Percentiles rank a stretch among this genome's conserved stretches.
Conservation (phyloP, 2,888 invertebrate species). For the Hirudinaria manillensis region DNA sequence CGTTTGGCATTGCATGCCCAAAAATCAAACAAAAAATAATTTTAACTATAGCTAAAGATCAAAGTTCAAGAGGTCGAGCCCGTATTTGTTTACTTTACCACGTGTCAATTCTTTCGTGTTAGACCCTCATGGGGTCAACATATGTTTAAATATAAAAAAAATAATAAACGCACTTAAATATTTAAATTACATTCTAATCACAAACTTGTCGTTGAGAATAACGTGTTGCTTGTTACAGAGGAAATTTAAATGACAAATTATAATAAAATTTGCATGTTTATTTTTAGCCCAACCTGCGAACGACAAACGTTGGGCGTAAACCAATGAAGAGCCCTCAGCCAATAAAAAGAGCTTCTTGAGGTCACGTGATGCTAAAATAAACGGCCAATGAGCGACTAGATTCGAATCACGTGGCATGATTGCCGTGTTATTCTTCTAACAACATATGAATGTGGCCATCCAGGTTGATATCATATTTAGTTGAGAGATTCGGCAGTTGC, state of each 20-base stretch:
- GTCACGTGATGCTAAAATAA: background rate
- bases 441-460: conserved; percentile 5
- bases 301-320: conserved; percentile 8
- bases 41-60: too few relatives aligned
- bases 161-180: too few relatives aligned
- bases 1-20: too few relatives aligned
- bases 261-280: conserved; percentile 16
- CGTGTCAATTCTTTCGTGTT: background rate
- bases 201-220: too few relatives aligned
- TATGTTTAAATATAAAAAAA: too few relatives aligned
- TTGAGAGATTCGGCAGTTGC: too few relatives aligned
- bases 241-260: background rate
- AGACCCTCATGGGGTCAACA: background rate
- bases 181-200: too few relatives aligned
- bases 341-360: background rate
- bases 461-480: too few relatives aligned
- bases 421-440: conserved; percentile 6
- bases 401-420: background rate
- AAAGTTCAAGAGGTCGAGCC: too few relatives aligned
- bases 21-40: too few relatives aligned
- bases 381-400: background rate
- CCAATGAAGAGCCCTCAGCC: background rate
- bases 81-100: background rate
- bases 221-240: too few relatives aligned
- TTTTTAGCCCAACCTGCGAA: background rate